Base-by-base conservation (phyloP, 2,888 invertebrate species). In the Bhutanitis thaidina region DNA sequence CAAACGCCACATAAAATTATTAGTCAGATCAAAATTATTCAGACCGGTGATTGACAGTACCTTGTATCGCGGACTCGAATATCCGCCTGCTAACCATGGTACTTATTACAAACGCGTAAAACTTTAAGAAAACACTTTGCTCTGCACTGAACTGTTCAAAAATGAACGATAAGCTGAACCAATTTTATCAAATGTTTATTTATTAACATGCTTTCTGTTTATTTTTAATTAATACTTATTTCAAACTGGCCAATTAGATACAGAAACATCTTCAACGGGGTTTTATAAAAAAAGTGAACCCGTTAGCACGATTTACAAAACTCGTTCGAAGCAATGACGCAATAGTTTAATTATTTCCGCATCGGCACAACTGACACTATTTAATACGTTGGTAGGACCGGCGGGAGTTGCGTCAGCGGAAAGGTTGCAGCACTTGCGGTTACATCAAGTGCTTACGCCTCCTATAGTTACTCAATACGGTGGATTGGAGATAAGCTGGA, bases 341-440 rank as follows among this genome's bases (percentile, higher is more conserved):
- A 78, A 80, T 71, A 73, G 71, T 72, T 62, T 74, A 72, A 80
- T 77, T 72, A 80, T 79, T 83, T 83, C 83, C 83, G 81, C 71
- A 67, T 80, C 69, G 69, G 62, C 67, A 65, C 67, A 63, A 68
- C 75, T 77, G 74, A 71, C 79, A 78, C 71, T 76, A 70, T 78
- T 78, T 71, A 71, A 74, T 72, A 69, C 66, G 66, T 60, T 61
- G 62, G 62, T 70, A 71, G 74, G 74, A 74, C 72, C 71, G 69
- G 69, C 70, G 61, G 68, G 64, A 60, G 64, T 87, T 86, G 82
- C 84, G 76, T 85, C 79, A 85, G 69, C 83, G 80, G 80, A 82
- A 80, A 86, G 82, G 81, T 83, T 84, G 80, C 77, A 73, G 74
- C 73, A 71, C 66, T 67, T 61, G 74, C 67, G 75, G 80, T 86